Conservation (phyloP, 2,113 vertebrate species). For the Rhipidura dahli region DNA sequence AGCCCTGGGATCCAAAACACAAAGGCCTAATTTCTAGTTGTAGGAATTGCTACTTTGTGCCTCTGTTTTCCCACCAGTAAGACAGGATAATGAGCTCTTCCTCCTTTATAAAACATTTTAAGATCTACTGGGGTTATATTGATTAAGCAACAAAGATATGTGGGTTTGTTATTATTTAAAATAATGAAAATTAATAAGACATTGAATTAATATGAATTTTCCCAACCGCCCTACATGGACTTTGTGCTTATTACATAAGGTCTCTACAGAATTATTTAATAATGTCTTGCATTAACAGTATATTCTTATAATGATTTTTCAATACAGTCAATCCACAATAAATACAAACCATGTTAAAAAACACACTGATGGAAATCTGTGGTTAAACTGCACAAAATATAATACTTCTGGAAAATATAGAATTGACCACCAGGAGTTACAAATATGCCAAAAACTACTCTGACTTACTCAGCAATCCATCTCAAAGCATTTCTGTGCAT, state of each 20-base stretch:
- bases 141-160: slow-evolving; percentile 29
- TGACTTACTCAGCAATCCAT: background rate
- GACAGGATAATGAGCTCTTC: slow-evolving; percentile 21
- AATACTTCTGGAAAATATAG: background rate
- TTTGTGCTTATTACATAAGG: background rate
- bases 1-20: background rate
- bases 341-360: background rate
- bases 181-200: slow-evolving; percentile 1
- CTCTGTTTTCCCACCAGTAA: slow-evolving; percentile 18
- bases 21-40: background rate
- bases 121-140: slow-evolving; percentile 8
- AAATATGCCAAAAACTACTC: background rate
- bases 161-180: background rate
- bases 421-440: background rate
- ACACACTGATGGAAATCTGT: background rate
- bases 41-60: slow-evolving; percentile 15
- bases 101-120: background rate
- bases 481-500: background rate
- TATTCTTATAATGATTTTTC: background rate
- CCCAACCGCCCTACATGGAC: background rate
- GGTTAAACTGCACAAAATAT: background rate
- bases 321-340: background rate
- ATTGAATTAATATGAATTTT: slow-evolving; percentile 14
- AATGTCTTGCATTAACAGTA: background rate
- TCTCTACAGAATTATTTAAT: background rate